Base-by-base conservation (phyloP, 2,113 vertebrate species). In the Glaucomys volans region DNA sequence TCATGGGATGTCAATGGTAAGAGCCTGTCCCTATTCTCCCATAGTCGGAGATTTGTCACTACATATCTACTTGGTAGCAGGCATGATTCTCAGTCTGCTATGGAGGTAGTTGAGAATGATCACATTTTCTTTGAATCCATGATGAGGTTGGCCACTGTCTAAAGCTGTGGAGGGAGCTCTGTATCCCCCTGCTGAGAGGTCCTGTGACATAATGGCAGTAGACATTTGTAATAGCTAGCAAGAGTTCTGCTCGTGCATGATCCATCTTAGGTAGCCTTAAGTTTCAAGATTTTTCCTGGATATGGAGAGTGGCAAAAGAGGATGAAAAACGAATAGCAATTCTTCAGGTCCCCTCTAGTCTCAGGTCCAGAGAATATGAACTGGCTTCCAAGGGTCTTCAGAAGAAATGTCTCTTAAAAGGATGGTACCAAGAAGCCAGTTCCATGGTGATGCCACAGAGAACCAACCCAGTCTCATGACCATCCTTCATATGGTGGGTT, bases 11-110 rank as follows among this genome's bases (percentile, higher is more conserved):
- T 12, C 13, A 8, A 32, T 22, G 28, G 1, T 1, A 32, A 67
- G n/a, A n/a, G 7, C 20, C 2, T 2, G 9, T 5, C n/a, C 10
- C 8, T 44, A 1, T 0, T 1, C 2, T 24, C 17, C n/a, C 40
- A 0, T 2, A 6, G 4, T 2, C 42, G 32, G 54, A 13, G 18
- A 9, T 3, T 40, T 0, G 5, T 54, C 2, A 5, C 16, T 1
- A 1, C 1, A 0, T 32, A n/a, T 40, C 66, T 24, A 17, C 10
- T 26, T n/a, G n/a, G 14, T 18, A 80, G 32, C 13, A 59, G 5
- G 20, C 11, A 44, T 1, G 13, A 44, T 35, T 16, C 44, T 83
- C 20, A 37, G 30, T 20, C 28, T 10, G 37, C 57, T 17, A 6
- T 6, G 13, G 18, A 30, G 11, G 37, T 32, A 50, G 62, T 59